Evolutionary conservation across 2,113 vertebrate genomes (phyloP).

Genomic region (Lepus europaeus): DNA sequence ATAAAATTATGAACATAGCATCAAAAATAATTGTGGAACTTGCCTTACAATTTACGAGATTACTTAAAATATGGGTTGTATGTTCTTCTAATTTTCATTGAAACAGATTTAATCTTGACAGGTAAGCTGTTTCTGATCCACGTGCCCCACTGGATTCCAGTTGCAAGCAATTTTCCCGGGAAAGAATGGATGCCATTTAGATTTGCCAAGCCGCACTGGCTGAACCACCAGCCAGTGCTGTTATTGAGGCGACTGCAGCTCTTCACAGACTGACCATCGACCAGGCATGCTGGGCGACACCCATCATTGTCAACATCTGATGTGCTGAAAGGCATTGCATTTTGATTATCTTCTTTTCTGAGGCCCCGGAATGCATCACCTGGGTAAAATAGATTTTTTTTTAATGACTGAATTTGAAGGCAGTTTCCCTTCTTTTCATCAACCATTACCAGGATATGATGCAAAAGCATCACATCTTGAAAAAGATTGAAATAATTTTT

Average conservation of each 20-base stretch:
- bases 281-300: slow-evolving; percentile 90
- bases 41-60: slow-evolving; percentile 8
- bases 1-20: slow-evolving; percentile 5
- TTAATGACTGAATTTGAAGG: slow-evolving; percentile 11
- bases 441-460: not conserved
- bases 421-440: slow-evolving; percentile 14
- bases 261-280: slow-evolving; percentile 88
- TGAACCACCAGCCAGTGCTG: slow-evolving; percentile 96
- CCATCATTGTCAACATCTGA: slow-evolving; percentile 94
- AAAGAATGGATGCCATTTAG: slow-evolving; percentile 91
- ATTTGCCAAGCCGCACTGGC: slow-evolving; percentile 93
- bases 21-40: slow-evolving; percentile 38
- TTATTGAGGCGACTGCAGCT: slow-evolving; percentile 92
- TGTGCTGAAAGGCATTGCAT: slow-evolving; percentile 94
- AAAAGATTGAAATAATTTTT: slow-evolving; percentile 33
- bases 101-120: slow-evolving; percentile 93
- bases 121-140: slow-evolving; percentile 90
- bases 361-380: slow-evolving; percentile 95
- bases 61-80: slow-evolving; percentile 87
- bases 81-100: slow-evolving; percentile 94
- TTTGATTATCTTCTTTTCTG: slow-evolving; percentile 93
- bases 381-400: slow-evolving; percentile 78
- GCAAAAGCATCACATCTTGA: slow-evolving; percentile 3
- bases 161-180: slow-evolving; percentile 84
- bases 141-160: slow-evolving; percentile 93